phyloP scores from a whole-genome alignment of 2,113 vertebrate species.

The Lamprologus ornatipinnis region DNA sequence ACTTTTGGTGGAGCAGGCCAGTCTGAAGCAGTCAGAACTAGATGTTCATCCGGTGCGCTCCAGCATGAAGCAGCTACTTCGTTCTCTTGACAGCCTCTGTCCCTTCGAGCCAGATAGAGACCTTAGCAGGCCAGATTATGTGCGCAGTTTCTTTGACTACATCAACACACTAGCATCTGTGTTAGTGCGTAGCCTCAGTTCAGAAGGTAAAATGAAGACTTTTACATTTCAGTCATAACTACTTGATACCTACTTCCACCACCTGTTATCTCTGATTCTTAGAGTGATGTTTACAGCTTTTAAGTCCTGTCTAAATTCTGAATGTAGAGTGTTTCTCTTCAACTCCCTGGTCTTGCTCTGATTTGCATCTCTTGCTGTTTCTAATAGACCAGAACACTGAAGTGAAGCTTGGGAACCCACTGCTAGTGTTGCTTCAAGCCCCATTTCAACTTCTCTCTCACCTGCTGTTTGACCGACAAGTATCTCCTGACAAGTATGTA shows the following conservation, averaged over 20 bases:
- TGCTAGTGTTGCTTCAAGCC: constrained; percentile 85
- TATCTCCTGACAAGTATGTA: constrained; percentile 87
- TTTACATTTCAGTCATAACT: not conserved
- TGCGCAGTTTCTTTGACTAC: constrained; percentile 82
- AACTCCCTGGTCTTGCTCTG: not conserved
- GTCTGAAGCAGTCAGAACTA: constrained; percentile 76
- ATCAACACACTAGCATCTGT: constrained; percentile 79
- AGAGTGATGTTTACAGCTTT: not conserved
- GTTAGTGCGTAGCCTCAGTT: constrained; percentile 77
- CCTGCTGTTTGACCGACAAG: constrained; percentile 90
- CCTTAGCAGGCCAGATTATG: constrained; percentile 64
- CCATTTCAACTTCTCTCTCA: constrained; percentile 86
- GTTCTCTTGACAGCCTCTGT: constrained; percentile 72
- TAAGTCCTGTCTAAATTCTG: not conserved
- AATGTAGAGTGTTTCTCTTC: not conserved
- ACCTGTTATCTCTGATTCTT: not conserved
- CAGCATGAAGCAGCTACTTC: constrained; percentile 81
- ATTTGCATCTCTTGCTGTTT: not conserved
- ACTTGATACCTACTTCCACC: not conserved
- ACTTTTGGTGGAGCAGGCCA: constrained; percentile 78
- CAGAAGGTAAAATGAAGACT: constrained; percentile 69
- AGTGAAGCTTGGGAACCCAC: constrained; percentile 89
- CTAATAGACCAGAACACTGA: constrained; percentile 70
- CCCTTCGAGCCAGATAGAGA: constrained; percentile 52
- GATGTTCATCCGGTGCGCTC: constrained; percentile 78